Conservation (phyloP, 2,113 vertebrate genomes). For the Zapus hudsonius region DNA sequence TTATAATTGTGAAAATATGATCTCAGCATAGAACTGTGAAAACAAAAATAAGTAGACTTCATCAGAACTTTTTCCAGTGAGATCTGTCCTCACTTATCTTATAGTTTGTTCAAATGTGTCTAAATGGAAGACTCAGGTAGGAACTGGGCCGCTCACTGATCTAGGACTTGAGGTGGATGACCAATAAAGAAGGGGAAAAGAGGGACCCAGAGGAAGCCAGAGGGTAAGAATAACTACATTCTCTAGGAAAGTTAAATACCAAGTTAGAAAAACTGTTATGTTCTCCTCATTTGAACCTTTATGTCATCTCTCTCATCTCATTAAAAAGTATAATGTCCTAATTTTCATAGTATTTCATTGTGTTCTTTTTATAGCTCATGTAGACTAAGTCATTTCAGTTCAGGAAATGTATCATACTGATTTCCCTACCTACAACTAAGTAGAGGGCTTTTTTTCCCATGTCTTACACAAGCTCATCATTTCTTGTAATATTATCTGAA, state of each 20-base stretch:
- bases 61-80: neutral
- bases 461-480: neutral
- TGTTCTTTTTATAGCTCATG: constrained; percentile 49
- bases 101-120: neutral
- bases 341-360: constrained; percentile 47
- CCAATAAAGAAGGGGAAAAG: neutral
- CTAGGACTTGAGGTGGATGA: neutral
- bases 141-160: neutral
- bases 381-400: constrained; percentile 61
- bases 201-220: neutral
- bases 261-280: constrained; percentile 26
- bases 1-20: neutral
- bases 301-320: constrained; percentile 19
- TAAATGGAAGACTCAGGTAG: neutral
- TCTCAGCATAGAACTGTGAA: neutral
- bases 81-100: neutral
- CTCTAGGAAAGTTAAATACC: constrained; percentile 26
- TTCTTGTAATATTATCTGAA: constrained; percentile 8
- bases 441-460: neutral
- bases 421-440: neutral
- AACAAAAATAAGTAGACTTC: neutral
- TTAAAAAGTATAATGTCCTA: constrained; percentile 53
- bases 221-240: neutral
- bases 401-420: constrained; percentile 1
- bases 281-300: constrained; percentile 51